Evolutionary conservation across 2,113 vertebrate genomes (phyloP).

Genomic region (Pelobates fuscus): DNA sequence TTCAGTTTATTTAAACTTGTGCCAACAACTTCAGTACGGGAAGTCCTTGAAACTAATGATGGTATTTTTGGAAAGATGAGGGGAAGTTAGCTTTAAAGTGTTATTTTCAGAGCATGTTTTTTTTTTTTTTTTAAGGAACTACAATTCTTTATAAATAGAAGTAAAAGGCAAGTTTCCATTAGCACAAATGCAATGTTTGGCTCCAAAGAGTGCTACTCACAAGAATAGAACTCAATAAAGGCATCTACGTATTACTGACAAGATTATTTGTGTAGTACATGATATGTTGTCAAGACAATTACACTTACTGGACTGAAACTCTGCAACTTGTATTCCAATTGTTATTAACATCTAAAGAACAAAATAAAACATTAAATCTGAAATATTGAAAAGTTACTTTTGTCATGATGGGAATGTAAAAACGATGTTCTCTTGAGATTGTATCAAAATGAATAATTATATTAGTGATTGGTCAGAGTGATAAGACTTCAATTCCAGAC

Average conservation of each 20-base stretch:
- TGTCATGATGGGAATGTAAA: too few relatives aligned
- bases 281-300: too few relatives aligned
- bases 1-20: constrained; percentile 29
- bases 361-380: too few relatives aligned
- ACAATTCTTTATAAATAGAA: constrained; percentile 27
- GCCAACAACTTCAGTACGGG: constrained; percentile 25
- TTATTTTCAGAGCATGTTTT: constrained; percentile 37
- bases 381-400: too few relatives aligned
- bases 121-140: constrained; percentile 31
- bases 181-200: neutral
- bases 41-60: constrained; percentile 46
- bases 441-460: too few relatives aligned
- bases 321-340: too few relatives aligned
- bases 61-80: constrained; percentile 43
- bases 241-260: neutral
- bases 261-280: neutral
- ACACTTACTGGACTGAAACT: too few relatives aligned
- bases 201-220: neutral
- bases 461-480: too few relatives aligned
- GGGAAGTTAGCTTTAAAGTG: constrained; percentile 39
- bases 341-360: too few relatives aligned
- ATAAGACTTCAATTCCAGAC: too few relatives aligned
- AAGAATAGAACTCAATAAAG: neutral
- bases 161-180: neutral
- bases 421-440: too few relatives aligned